phyloP scores from a whole-genome alignment of 2,797 vertebrate genomes.

The Neosilurus mollespiculum region DNA sequence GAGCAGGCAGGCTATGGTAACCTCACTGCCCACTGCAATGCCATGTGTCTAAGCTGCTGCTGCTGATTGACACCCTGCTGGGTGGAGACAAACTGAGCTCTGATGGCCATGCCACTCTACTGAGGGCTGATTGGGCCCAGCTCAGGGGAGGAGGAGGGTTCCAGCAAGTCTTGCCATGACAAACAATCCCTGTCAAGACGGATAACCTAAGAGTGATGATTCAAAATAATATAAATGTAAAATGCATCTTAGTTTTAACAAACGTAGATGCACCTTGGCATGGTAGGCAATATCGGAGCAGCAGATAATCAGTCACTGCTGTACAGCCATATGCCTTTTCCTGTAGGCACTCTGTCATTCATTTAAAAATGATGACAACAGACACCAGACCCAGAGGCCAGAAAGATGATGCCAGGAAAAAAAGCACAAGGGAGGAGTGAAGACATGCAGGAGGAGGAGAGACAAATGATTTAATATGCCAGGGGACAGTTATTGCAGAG shows the following conservation, averaged over 20 bases:
- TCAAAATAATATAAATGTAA: constrained; percentile 35
- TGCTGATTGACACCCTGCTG: constrained; percentile 69
- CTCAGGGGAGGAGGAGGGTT: constrained; percentile 24
- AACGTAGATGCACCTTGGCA: constrained; percentile 20
- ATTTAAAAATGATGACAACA: constrained; percentile 45
- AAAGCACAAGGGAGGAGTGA: constrained; percentile 33
- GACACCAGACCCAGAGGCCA: constrained; percentile 39
- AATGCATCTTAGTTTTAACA: constrained; percentile 26
- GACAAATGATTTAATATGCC: constrained; percentile 34
- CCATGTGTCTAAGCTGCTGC: constrained; percentile 51
- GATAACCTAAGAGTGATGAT: constrained; percentile 27
- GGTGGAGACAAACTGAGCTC: constrained; percentile 66
- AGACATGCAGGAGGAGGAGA: constrained; percentile 31
- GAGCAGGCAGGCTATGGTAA: constrained; percentile 38
- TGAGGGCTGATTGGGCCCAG: constrained; percentile 55
- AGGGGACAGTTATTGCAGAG: constrained; percentile 38
- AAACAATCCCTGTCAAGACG: constrained; percentile 38
- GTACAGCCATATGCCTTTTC: constrained; percentile 24
- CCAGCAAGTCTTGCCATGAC: constrained; percentile 44
- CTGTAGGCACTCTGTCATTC: constrained; percentile 35
- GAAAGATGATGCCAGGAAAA: constrained; percentile 38
- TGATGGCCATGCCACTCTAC: constrained; percentile 36
- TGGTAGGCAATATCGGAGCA: constrained; percentile 8
- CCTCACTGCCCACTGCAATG: constrained; percentile 41
- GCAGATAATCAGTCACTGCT: constrained; percentile 40